Base-by-base conservation (phyloP, 2,797 vertebrate species). In the Phrynocephalus forsythii region DNA sequence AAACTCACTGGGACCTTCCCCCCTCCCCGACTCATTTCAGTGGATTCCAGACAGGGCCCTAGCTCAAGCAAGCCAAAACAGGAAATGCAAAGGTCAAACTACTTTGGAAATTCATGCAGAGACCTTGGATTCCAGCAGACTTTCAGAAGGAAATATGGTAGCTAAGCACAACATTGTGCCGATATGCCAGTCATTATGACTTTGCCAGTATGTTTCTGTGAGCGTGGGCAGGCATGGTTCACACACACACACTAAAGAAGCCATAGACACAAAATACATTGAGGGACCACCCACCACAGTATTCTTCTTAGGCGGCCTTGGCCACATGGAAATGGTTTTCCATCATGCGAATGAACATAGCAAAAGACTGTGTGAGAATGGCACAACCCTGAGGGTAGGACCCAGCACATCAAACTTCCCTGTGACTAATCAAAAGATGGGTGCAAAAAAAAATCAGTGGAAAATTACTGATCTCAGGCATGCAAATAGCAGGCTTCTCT, bases 1-100 rank as follows among this genome's bases (percentile, higher is more conserved):
- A 79, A 86, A 50, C 72, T 52, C 78, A 67, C 68, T 69, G 82
- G 82, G 78, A 80, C n/a, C 28, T 44, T 3, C 5, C 3, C 13
- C 10, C n/a, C 15, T 33, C 33, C 33, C 33, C 33, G 33, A 26
- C 67, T 76, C 24, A 16, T 80, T 81, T 67, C 63, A 63, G 66
- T 69, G 56, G 24, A 72, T 78, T 83, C 52, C 4, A 71, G 52
- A 83, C 75, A 85, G 72, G 22, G 79, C 82, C 81, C 77, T 81
- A 50, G 28, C 48, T 73, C 16, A 77, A 71, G 78, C 60, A 68
- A 84, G 71, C 83, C 69, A 75, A 75, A 76, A 76, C 78, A 88
- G 87, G 77, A 88, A 88, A 88, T 85, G 69, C 71, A 81, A 85
- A 88, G 83, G 83, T 88, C 87, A 88, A 75, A 33, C 48, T 22